A percentile compares a stretch with the other conserved stretches of the same genome.
phyloP scores from a whole-genome alignment of 2,113 vertebrate species.

The Microcebus lehilahytsara region DNA sequence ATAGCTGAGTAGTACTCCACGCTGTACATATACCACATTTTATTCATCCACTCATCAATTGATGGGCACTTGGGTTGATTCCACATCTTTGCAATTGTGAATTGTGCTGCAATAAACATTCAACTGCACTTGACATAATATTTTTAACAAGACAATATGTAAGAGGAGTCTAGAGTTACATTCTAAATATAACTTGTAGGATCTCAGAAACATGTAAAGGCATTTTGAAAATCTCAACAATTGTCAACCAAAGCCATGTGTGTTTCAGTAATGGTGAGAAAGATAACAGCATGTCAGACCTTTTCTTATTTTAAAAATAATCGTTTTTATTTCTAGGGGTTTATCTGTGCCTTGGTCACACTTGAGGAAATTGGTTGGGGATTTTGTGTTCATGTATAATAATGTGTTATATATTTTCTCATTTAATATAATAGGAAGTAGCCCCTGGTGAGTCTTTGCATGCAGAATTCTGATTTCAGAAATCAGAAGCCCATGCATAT shows the following conservation, averaged over 20 bases:
- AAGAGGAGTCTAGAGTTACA: not conserved
- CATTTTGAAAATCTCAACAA: constrained; percentile 1
- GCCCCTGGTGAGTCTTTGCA: not conserved
- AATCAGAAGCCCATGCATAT: not conserved
- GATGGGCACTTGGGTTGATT: too few relatives aligned
- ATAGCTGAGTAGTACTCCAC: too few relatives aligned
- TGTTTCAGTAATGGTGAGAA: not conserved
- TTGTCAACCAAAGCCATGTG: not conserved
- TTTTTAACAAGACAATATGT: not conserved
- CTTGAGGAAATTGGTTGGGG: not conserved
- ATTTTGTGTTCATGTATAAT: not conserved
- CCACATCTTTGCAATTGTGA: too few relatives aligned
- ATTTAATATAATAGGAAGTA: constrained; percentile 1
- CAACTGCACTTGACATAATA: not conserved
- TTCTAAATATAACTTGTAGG: not conserved
- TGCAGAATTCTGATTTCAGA: not conserved
- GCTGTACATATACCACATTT: too few relatives aligned
- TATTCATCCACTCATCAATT: too few relatives aligned
- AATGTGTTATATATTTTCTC: not conserved
- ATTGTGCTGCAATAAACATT: too few relatives aligned
- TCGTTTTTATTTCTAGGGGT: not conserved
- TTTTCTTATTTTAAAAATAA: not conserved
- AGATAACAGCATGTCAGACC: not conserved
- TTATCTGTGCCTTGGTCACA: not conserved
- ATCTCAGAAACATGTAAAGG: not conserved